phyloP scores from a whole-genome alignment of 2,888 invertebrate species.

The Drosophila robusta region DNA sequence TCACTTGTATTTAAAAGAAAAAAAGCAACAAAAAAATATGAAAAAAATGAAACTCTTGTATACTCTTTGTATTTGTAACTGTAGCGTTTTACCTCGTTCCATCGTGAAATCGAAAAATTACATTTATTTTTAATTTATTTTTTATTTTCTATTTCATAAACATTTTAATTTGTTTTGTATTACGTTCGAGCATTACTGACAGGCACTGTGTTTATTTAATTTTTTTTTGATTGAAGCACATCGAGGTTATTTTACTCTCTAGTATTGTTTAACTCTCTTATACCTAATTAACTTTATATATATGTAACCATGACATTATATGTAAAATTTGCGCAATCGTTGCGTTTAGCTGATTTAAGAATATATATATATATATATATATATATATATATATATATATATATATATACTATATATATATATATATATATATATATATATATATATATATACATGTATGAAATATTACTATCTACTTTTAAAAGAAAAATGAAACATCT shows the following conservation, averaged over 20 bases:
- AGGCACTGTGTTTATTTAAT: constrained; percentile 8
- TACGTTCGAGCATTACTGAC: constrained; percentile 5
- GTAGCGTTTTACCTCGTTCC: background rate
- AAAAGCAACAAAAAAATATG: background rate
- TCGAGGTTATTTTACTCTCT: constrained; percentile 35
- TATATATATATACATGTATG: background rate
- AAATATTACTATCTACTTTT: too few relatives aligned
- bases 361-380: constrained; percentile 18
- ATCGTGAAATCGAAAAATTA: too few relatives aligned
- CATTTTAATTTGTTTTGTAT: background rate
- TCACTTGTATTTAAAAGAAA: constrained; percentile 26
- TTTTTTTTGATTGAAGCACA: constrained; percentile 4
- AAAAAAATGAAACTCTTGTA: constrained; percentile 2
- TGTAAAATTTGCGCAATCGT: constrained; percentile 1
- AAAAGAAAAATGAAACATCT: too few relatives aligned
- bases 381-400: constrained; percentile 5
- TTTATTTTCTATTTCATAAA: background rate
- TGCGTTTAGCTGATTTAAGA: constrained; percentile 33
- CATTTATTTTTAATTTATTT: constrained; percentile 7
- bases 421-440: background rate
- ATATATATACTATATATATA: constrained; percentile 4
- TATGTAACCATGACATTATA: constrained; percentile 33
- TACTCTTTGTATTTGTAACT: constrained; percentile 23
- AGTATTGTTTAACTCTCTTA: constrained; percentile 52
- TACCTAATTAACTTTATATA: constrained; percentile 35